A percentile compares a stretch with the other conserved stretches of the same genome.
Evolutionary conservation across 2,888 invertebrate species (phyloP).

Genomic region (Metallyticus violacea): DNA sequence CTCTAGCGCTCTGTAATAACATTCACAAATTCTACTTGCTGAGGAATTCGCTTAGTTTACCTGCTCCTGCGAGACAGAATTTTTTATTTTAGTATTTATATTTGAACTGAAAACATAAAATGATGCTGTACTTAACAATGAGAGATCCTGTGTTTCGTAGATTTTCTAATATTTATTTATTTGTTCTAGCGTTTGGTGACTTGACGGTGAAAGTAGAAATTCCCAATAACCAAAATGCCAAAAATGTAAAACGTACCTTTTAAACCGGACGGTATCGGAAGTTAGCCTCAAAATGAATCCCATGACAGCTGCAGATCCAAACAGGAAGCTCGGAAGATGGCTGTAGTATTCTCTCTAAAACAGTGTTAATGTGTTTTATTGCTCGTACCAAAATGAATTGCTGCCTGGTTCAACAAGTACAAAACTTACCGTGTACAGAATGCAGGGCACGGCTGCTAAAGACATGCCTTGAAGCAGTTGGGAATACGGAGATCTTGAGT

Average conservation of each 20-base stretch:
- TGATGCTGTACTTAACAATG: too few species aligned
- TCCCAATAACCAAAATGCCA: too few species aligned
- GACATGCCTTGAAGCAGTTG: background rate
- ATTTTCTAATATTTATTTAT: too few species aligned
- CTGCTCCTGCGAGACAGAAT: too few species aligned
- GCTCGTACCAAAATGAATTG: background rate
- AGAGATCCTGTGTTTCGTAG: too few species aligned
- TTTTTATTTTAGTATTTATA: too few species aligned
- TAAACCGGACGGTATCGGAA: background rate
- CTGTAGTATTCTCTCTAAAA: background rate
- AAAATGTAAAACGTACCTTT: background rate
- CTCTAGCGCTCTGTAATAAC: too few species aligned
- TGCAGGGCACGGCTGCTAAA: background rate
- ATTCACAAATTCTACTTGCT: too few species aligned
- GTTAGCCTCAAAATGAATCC: background rate
- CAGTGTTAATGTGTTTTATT: background rate
- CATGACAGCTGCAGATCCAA: background rate
- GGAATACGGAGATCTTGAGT: background rate
- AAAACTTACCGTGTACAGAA: background rate
- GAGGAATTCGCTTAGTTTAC: too few species aligned
- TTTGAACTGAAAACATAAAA: too few species aligned
- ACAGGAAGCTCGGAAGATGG: background rate
- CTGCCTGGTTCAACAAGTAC: background rate
- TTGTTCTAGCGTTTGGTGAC: too few species aligned
- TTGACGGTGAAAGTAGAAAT: too few species aligned